Conservation (phyloP, 2,113 vertebrate species). For the Erpornis zantholeuca region DNA sequence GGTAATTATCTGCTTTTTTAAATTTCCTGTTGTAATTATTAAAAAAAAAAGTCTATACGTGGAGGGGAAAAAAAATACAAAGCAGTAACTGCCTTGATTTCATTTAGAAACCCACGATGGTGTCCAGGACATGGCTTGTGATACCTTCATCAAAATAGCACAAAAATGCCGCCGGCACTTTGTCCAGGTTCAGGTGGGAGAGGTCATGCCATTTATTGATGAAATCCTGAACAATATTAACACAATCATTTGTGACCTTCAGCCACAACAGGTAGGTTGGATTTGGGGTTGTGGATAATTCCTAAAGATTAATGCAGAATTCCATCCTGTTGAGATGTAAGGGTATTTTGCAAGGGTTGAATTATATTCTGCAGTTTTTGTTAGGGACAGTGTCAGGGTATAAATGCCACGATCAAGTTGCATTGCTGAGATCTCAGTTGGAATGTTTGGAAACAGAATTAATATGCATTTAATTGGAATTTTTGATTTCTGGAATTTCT, state of each 20-base stretch:
- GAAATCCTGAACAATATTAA: conserved; percentile 99
- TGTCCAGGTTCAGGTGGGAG: conserved; percentile 98
- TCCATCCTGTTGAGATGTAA: background rate
- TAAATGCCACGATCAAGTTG: background rate
- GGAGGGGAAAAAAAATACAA: background rate
- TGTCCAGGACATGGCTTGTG: conserved; percentile 98
- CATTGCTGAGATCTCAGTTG: background rate
- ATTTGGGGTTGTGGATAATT: rapidly evolving
- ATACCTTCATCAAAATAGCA: conserved; percentile 99
- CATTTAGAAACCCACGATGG: conserved; percentile 94
- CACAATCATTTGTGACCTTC: conserved; percentile 99
- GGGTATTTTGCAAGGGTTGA: background rate
- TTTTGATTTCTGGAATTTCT: background rate
- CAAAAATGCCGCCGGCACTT: conserved; percentile 99
- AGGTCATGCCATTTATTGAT: conserved; percentile 99
- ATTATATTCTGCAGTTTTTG: background rate
- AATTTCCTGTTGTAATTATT: background rate
- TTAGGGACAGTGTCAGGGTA: background rate
- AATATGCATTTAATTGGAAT: background rate
- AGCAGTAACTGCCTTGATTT: background rate
- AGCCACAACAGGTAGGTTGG: conserved; percentile 90
- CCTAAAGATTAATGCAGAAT: background rate
- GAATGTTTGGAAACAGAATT: background rate
- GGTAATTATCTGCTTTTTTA: conserved; percentile 73
- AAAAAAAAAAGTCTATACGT: rapidly evolving